Evolutionary conservation across 2,888 invertebrate genomes (phyloP).

Genomic region (Metacarcinus magister): DNA sequence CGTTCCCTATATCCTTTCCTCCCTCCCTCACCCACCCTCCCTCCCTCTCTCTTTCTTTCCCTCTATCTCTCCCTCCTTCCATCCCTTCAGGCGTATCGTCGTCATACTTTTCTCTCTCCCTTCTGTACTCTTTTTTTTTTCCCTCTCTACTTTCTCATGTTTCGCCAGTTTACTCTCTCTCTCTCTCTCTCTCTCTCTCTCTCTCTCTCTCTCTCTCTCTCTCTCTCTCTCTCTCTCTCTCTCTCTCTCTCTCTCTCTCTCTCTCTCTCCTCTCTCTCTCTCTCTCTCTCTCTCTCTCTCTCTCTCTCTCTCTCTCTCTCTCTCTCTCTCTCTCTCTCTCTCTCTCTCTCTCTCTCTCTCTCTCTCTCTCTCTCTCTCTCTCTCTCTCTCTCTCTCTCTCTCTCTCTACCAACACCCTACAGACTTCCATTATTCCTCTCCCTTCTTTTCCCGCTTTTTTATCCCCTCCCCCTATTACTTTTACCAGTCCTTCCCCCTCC

Average conservation of each 20-base stretch:
- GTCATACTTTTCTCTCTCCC: neutral
- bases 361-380: constrained; percentile 58
- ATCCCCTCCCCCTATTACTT: neutral
- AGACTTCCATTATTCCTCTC: constrained; percentile 8
- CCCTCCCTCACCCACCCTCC: neutral
- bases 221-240: neutral
- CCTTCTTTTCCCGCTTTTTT: neutral
- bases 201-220: constrained; percentile 62
- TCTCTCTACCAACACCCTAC: neutral
- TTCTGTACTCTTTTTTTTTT: constrained; percentile 1
- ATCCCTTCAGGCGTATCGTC: neutral
- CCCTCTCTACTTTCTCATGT: neutral
- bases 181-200: constrained; percentile 47
- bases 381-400: constrained; percentile 56
- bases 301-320: constrained; percentile 58
- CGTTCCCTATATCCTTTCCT: neutral
- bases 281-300: constrained; percentile 38
- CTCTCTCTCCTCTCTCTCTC: constrained; percentile 51
- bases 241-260: neutral
- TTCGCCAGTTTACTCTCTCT: constrained; percentile 12
- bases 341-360: neutral
- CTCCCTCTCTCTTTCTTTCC: neutral
- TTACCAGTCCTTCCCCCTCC: neutral
- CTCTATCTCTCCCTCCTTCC: neutral
- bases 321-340: constrained; percentile 63